Percentiles rank a stretch among this genome's conserved stretches.
Conservation (phyloP, 1,140 invertebrate species). For the Lepidurus apus region DNA sequence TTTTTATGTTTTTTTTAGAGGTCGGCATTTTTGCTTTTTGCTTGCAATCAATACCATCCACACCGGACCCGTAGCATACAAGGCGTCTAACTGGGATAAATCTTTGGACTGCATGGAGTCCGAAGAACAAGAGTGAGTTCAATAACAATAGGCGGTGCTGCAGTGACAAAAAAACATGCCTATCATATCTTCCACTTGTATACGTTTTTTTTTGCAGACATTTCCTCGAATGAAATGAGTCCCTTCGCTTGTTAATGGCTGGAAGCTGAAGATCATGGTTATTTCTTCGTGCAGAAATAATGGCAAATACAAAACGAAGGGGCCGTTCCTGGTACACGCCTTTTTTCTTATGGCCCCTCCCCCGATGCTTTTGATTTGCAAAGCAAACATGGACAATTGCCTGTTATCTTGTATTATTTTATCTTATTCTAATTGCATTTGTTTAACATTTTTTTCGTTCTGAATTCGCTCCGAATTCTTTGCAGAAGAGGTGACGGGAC, state of each 20-base stretch:
- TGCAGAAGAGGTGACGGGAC: not conserved
- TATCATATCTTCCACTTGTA: too few relatives aligned
- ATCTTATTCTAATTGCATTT: too few relatives aligned
- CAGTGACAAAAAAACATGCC: too few relatives aligned
- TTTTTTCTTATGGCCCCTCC: not conserved
- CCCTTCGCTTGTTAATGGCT: too few relatives aligned
- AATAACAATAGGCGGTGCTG: not conserved
- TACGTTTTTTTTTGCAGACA: too few relatives aligned
- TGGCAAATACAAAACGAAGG: not conserved
- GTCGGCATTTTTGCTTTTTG: not conserved
- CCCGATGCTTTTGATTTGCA: not conserved
- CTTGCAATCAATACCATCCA: not conserved
- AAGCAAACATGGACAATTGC: not conserved
- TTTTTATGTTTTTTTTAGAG: not conserved
- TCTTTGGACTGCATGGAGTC: not conserved
- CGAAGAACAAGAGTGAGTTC: not conserved
- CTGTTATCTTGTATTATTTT: not conserved
- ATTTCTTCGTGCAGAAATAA: not conserved
- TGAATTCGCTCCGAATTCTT: not conserved
- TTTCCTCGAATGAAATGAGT: too few relatives aligned
- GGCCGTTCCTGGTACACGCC: not conserved
- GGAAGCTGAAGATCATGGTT: too few relatives aligned
- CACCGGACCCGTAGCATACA: not conserved
- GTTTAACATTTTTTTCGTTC: not conserved
- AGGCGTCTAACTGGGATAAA: not conserved